Conservation (phyloP, 2,888 invertebrate genomes). For the Drosophila formosana region DNA sequence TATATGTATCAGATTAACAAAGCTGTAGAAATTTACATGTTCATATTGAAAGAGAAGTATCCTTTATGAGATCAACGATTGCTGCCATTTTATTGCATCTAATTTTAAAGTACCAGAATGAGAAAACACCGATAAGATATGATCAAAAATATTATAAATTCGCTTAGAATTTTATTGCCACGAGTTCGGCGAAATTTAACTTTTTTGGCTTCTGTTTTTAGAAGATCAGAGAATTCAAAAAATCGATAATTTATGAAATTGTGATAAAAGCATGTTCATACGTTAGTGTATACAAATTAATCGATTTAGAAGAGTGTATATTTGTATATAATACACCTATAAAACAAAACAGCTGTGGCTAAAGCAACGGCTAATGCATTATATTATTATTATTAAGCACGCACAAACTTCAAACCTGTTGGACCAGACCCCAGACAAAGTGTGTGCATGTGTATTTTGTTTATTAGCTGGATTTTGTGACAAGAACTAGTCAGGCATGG, state of each 20-base stretch:
- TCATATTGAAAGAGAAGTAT: not conserved
- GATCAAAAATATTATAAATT: not conserved
- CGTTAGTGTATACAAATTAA: not conserved
- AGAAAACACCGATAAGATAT: not conserved
- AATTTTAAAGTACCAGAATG: not conserved
- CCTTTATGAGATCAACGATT: not conserved
- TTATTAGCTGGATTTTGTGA: conserved; percentile 36
- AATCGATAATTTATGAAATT: conserved; percentile 9
- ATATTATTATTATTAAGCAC: conserved; percentile 31
- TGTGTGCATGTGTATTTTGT: conserved; percentile 3
- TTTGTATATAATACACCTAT: conserved; percentile 12
- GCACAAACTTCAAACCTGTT: conserved; percentile 57
- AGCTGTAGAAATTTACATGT: not conserved
- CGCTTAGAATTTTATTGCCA: not conserved
- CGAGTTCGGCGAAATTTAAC: not conserved
- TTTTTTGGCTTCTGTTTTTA: conserved; percentile 6
- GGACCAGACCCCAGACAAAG: conserved; percentile 48
- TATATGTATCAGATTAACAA: not conserved
- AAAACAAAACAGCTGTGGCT: conserved; percentile 42
- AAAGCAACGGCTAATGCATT: conserved; percentile 19
- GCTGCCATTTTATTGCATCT: not conserved
- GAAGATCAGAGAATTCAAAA: conserved; percentile 5
- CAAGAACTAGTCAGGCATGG: conserved; percentile 32
- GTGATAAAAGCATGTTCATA: not conserved
- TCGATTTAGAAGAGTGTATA: conserved; percentile 1